Conservation (phyloP, 2,888 invertebrate genomes). For the Tuberolachnus salignus region DNA sequence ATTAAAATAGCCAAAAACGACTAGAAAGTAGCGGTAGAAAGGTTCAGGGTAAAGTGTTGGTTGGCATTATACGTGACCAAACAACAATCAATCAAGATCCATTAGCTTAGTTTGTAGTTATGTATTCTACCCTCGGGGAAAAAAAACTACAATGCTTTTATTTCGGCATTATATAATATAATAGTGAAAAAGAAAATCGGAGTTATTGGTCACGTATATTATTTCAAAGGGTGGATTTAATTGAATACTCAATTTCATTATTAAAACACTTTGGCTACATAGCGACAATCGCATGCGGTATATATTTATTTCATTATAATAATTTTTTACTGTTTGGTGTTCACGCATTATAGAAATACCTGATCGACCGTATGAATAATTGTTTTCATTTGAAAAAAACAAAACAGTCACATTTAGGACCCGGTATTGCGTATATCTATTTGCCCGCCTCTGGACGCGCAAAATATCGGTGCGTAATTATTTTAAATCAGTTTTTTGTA, state of each 20-base stretch:
- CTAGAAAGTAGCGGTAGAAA: constrained; percentile 19
- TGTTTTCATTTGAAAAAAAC: too few relatives aligned
- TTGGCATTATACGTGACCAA: constrained; percentile 43
- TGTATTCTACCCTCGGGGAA: constrained; percentile 44
- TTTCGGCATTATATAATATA: constrained; percentile 8
- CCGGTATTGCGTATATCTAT: too few relatives aligned
- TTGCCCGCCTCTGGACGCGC: too few relatives aligned
- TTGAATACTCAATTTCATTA: constrained; percentile 51
- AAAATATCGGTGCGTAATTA: too few relatives aligned
- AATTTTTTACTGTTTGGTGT: background rate
- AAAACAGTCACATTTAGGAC: too few relatives aligned
- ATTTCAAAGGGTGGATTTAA: constrained; percentile 43
- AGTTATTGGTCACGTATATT: constrained; percentile 52
- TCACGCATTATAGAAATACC: too few relatives aligned
- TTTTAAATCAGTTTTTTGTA: too few relatives aligned
- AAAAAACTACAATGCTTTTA: constrained; percentile 46
- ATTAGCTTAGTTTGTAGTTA: constrained; percentile 50
- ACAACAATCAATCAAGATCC: constrained; percentile 53
- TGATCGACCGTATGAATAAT: too few relatives aligned
- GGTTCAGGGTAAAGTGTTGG: constrained; percentile 30
- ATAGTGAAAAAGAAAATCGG: constrained; percentile 40
- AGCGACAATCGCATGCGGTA: background rate
- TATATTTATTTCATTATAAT: constrained; percentile 26
- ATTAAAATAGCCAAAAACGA: constrained; percentile 8
- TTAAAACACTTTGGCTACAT: constrained; percentile 37